These are phyloP conservation scores for Sterna hirundo DNA, from an alignment of 2,113 vertebrate genomes.

Conservation along the genomic window DNA sequence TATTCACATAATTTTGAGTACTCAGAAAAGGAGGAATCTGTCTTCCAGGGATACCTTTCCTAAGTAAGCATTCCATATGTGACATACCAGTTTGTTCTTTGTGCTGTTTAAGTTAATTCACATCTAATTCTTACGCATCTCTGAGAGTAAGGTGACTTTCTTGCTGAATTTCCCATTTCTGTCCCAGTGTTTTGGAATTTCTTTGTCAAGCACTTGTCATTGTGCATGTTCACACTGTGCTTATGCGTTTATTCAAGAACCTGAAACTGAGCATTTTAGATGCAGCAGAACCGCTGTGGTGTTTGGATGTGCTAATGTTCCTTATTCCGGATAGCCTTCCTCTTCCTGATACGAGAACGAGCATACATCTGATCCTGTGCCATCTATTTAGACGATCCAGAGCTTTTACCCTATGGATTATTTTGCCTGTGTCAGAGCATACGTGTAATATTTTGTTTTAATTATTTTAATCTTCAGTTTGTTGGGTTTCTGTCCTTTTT, in stretches of 20 bases:
- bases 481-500: background rate
- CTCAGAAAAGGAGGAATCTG: background rate
- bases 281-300: background rate
- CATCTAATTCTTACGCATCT: background rate
- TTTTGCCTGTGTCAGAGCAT: background rate
- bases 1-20: background rate
- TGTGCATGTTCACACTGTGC: background rate
- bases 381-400: background rate
- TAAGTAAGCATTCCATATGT: fast-evolving
- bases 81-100: background rate
- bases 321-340: background rate
- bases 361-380: background rate
- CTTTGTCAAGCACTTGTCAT: background rate
- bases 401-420: background rate
- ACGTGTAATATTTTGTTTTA: background rate
- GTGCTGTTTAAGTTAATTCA: background rate
- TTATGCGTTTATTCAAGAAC: background rate
- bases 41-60: background rate
- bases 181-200: background rate
- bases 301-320: background rate
- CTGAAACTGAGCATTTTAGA: background rate
- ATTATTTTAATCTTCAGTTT: background rate
- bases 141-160: background rate
- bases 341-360: background rate
- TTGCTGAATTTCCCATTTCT: background rate